Conservation (phyloP, 2,113 vertebrate genomes). For the Bufo bufo region DNA sequence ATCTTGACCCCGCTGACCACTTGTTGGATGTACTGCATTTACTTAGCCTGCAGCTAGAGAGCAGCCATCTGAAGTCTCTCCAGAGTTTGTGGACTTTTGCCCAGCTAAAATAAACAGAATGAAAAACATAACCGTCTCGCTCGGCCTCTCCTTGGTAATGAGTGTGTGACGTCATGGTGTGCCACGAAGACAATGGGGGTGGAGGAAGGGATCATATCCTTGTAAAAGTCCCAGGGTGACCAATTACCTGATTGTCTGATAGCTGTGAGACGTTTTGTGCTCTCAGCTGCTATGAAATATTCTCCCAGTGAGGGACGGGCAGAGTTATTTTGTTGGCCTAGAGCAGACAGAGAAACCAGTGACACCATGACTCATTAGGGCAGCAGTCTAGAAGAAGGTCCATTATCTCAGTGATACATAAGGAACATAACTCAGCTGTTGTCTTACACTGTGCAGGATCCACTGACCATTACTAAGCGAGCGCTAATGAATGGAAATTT, state of each 20-base stretch:
- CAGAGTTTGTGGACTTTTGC: conserved; percentile 33
- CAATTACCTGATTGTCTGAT: conserved; percentile 51
- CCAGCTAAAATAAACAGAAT: conserved; percentile 46
- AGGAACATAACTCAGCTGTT: conserved; percentile 48
- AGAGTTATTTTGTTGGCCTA: conserved; percentile 1
- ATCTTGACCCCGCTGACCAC: background rate
- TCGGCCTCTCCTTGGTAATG: conserved; percentile 29
- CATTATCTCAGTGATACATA: conserved; percentile 44
- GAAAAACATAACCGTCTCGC: conserved; percentile 33
- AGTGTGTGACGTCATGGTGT: conserved; percentile 31
- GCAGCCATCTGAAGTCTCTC: conserved; percentile 2
- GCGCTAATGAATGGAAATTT: conserved; percentile 15
- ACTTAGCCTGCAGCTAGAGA: background rate
- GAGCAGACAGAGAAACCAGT: background rate
- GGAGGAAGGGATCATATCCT: conserved; percentile 16
- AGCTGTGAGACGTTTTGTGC: background rate
- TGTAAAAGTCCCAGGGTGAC: conserved; percentile 41
- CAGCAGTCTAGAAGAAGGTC: conserved; percentile 19
- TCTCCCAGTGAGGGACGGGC: background rate
- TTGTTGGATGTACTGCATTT: conserved; percentile 2
- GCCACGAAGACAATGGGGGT: conserved; percentile 35
- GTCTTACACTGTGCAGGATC: background rate
- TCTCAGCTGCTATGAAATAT: background rate
- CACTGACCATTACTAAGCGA: background rate
- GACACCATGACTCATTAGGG: conserved; percentile 44